These are phyloP conservation scores for Eueides isabella DNA, from an alignment of 1,140 invertebrate genomes.

Conservation along the genomic window DNA sequence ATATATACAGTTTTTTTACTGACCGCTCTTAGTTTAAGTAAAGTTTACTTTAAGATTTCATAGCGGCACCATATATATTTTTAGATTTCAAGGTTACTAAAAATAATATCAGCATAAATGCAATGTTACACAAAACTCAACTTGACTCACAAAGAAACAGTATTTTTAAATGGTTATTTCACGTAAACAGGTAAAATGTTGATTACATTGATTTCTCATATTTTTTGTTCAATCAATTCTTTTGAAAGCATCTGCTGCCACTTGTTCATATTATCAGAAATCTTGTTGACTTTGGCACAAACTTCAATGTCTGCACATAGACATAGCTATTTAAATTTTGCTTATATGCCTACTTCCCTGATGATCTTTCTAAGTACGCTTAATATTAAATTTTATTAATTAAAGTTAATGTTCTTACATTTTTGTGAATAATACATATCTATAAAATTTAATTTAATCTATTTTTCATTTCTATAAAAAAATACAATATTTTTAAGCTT, in stretches of 20 bases:
- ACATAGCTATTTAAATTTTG: slow-evolving; percentile 22
- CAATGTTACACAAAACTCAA: not conserved
- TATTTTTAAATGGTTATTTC: not conserved
- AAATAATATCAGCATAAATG: not conserved
- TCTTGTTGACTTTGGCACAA: slow-evolving; percentile 35
- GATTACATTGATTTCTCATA: not conserved
- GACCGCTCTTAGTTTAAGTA: not conserved
- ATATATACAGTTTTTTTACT: not conserved
- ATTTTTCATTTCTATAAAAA: no score
- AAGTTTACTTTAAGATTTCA: slow-evolving; percentile 2
- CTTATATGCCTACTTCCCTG: not conserved
- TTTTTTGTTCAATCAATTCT: not conserved
- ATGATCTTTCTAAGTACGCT: no score
- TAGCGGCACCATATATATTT: not conserved
- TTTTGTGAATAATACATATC: no score
- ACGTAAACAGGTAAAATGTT: not conserved
- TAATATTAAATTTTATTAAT: no score
- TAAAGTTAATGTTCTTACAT: no score
- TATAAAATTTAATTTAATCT: no score
- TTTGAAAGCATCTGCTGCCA: not conserved
- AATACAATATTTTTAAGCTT: no score
- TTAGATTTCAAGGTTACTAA: not conserved
- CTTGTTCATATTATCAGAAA: slow-evolving; percentile 10
- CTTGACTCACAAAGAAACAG: not conserved
- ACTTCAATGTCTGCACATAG: slow-evolving; percentile 34